Conservation (phyloP, 1,140 invertebrate genomes). For the Goniozus legneri region DNA sequence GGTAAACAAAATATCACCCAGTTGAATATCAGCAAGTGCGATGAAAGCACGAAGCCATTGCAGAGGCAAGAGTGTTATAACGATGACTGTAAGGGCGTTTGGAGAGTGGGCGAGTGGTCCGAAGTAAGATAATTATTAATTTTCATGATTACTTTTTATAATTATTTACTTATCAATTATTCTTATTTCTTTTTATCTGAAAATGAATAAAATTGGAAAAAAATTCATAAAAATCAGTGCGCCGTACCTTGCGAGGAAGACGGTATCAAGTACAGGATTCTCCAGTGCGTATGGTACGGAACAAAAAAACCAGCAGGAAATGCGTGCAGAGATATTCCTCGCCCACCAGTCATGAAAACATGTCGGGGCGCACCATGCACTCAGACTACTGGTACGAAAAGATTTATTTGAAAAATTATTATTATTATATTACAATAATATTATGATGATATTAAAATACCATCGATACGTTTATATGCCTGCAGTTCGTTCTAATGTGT, state of each 20-base stretch:
- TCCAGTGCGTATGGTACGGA: conserved; percentile 86
- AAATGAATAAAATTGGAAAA: no score
- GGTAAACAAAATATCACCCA: conserved; percentile 61
- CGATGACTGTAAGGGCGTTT: conserved; percentile 75
- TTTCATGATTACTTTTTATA: conserved; percentile 1
- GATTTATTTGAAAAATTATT: no score
- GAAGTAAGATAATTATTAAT: conserved; percentile 66
- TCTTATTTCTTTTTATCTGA: conserved; percentile 15
- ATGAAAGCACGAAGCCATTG: conserved; percentile 65
- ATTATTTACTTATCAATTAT: no score
- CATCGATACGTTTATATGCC: no score
- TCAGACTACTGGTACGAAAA: conserved; percentile 40
- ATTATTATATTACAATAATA: conserved; percentile 7
- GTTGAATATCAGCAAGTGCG: conserved; percentile 61
- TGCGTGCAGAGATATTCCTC: conserved; percentile 69
- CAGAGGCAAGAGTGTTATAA: conserved; percentile 75
- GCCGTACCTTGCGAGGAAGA: conserved; percentile 69
- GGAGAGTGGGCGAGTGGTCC: conserved; percentile 84
- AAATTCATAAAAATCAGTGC: conserved; percentile 70
- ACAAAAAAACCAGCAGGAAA: conserved; percentile 77
- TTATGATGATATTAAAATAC: conserved; percentile 12
- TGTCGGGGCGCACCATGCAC: conserved; percentile 69
- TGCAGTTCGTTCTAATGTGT: conserved; percentile 72
- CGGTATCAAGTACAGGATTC: conserved; percentile 77
- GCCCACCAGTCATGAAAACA: conserved; percentile 72